Evolutionary conservation across 2,113 vertebrate species (phyloP).

Genomic region (Gopherus flavomarginatus): DNA sequence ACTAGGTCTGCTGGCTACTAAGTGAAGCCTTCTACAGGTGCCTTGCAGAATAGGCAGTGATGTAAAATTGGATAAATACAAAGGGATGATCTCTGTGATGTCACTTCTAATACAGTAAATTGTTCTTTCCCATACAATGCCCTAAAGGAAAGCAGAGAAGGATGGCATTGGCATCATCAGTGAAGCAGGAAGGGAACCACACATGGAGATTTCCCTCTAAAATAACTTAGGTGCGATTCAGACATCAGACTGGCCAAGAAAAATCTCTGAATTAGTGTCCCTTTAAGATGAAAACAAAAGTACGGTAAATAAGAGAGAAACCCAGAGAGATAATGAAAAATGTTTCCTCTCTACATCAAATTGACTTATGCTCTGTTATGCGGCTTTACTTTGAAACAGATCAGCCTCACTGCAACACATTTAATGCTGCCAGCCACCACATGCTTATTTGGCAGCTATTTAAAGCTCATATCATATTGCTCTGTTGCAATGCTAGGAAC

Average conservation of each 20-base stretch:
- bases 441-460: slow-evolving; percentile 78
- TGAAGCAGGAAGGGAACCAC: neutral
- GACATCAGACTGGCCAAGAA: neutral
- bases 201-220: neutral
- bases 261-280: slow-evolving; percentile 9
- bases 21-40: neutral
- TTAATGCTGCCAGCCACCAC: slow-evolving; percentile 70
- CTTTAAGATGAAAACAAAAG: slow-evolving; percentile 26
- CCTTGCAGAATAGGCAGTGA: neutral
- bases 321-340: slow-evolving; percentile 53
- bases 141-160: neutral
- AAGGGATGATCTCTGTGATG: neutral
- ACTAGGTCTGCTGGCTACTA: neutral
- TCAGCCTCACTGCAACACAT: slow-evolving; percentile 62
- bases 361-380: slow-evolving; percentile 60
- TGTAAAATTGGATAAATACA: neutral
- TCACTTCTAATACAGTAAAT: neutral
- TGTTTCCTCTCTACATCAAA: slow-evolving; percentile 18
- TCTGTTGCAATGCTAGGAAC: slow-evolving; percentile 55
- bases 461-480: slow-evolving; percentile 75
- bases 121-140: neutral
- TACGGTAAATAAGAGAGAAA: slow-evolving; percentile 26
- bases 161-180: neutral
- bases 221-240: neutral
- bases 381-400: slow-evolving; percentile 74